A percentile compares a stretch with the other conserved stretches of the same genome.
These are phyloP conservation scores for Scaptomyza caliginosa DNA, from an alignment of 2,888 invertebrate genomes.

Conservation along the genomic window DNA sequence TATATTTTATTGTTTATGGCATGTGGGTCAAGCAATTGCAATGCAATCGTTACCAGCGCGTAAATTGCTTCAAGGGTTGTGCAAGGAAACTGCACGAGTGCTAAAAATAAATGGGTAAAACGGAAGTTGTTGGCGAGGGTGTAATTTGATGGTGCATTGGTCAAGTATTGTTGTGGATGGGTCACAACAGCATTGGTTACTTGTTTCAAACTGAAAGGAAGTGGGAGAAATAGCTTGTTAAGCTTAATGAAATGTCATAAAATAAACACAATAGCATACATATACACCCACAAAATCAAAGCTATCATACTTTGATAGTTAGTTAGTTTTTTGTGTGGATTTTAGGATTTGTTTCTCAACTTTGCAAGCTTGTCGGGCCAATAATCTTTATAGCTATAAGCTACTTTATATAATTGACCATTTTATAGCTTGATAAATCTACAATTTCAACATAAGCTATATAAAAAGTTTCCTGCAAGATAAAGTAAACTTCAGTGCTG, in stretches of 20 bases:
- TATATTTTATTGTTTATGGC: conserved; percentile 64
- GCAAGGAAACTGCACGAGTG: conserved; percentile 2
- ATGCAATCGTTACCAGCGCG: conserved; percentile 55
- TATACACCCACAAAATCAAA: background rate
- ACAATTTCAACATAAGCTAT: conserved; percentile 12
- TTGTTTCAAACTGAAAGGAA: conserved; percentile 3
- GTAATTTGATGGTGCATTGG: conserved; percentile 41
- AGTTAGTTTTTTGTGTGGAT: too few species aligned
- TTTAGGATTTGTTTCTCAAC: background rate
- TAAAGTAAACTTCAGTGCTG: conserved; percentile 14
- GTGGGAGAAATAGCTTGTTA: too few species aligned
- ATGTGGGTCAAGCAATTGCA: conserved; percentile 71
- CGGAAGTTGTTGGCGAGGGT: background rate
- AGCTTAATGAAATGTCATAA: conserved; percentile 12
- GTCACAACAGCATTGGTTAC: background rate
- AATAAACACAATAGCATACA: background rate
- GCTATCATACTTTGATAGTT: too few species aligned
- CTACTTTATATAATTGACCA: conserved; percentile 22
- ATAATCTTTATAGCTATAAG: background rate
- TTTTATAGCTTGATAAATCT: conserved; percentile 19
- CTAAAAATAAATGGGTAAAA: background rate
- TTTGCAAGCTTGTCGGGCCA: background rate
- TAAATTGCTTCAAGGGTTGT: conserved; percentile 50
- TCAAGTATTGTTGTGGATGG: conserved; percentile 29
- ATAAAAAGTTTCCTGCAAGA: conserved; percentile 18